These are phyloP conservation scores for Sitophilus oryzae DNA, from an alignment of 1,140 invertebrate species.

Conservation along the genomic window DNA sequence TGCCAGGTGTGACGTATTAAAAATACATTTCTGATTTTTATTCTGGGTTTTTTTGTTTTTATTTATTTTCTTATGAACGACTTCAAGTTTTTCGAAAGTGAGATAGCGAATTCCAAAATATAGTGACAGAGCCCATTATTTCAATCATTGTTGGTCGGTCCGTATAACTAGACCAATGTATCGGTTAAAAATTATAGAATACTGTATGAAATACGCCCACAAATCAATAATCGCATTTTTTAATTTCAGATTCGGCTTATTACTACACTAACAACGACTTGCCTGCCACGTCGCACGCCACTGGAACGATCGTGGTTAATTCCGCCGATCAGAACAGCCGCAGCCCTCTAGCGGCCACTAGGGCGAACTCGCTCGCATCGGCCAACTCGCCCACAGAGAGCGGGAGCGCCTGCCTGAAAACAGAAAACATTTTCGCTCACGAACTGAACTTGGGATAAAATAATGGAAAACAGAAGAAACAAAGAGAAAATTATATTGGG, in stretches of 20 bases:
- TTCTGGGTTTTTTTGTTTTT: too few species aligned
- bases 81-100: too few species aligned
- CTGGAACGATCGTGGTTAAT: slow-evolving; percentile 37
- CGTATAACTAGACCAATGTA: too few species aligned
- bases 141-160: too few species aligned
- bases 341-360: slow-evolving; percentile 62
- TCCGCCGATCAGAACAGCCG: slow-evolving; percentile 49
- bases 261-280: slow-evolving; percentile 59
- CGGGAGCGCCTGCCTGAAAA: slow-evolving; percentile 63
- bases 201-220: too few species aligned
- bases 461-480: background rate
- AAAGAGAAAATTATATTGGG: slow-evolving; percentile 1
- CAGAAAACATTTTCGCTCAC: slow-evolving; percentile 51
- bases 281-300: slow-evolving; percentile 45
- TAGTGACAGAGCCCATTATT: too few species aligned
- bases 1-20: too few species aligned
- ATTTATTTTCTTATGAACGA: too few species aligned
- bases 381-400: slow-evolving; percentile 67
- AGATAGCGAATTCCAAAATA: too few species aligned
- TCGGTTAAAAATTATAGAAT: too few species aligned
- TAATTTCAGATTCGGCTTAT: slow-evolving; percentile 55
- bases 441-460: slow-evolving; percentile 47
- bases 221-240: background rate
- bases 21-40: too few species aligned
- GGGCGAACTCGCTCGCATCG: slow-evolving; percentile 63